Conservation (phyloP, 1,140 invertebrate species). For the Potamilus streckersoni region DNA sequence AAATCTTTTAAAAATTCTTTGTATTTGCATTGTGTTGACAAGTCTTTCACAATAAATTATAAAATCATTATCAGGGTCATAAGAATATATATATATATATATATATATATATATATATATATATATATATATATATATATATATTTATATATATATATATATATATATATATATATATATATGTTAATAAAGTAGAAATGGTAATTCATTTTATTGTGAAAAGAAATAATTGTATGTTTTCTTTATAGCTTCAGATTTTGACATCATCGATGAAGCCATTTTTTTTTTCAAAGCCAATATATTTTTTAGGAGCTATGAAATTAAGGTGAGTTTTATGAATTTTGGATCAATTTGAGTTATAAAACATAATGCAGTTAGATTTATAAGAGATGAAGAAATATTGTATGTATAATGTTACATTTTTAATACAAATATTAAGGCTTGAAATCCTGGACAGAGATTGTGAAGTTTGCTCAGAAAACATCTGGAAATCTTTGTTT, state of each 20-base stretch:
- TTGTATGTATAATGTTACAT: not conserved
- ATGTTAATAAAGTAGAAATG: not conserved
- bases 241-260: conserved; percentile 75
- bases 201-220: not conserved
- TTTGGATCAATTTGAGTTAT: too few relatives aligned
- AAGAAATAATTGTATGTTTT: conserved; percentile 2
- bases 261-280: conserved; percentile 98
- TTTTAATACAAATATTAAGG: not conserved
- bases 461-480: too few relatives aligned
- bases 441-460: too few relatives aligned
- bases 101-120: conserved; percentile 5
- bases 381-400: not conserved
- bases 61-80: too few relatives aligned
- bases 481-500: too few relatives aligned
- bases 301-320: conserved; percentile 98
- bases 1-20: too few relatives aligned
- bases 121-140: not conserved
- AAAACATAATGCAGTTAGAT: not conserved
- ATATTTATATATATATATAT: too few relatives aligned
- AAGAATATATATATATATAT: not conserved
- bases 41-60: too few relatives aligned
- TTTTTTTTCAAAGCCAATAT: conserved; percentile 99
- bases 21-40: too few relatives aligned
- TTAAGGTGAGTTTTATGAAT: conserved; percentile 78
- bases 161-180: too few relatives aligned